Conservation (phyloP, 2,888 invertebrate species). For the Tenthredo distinguenda region DNA sequence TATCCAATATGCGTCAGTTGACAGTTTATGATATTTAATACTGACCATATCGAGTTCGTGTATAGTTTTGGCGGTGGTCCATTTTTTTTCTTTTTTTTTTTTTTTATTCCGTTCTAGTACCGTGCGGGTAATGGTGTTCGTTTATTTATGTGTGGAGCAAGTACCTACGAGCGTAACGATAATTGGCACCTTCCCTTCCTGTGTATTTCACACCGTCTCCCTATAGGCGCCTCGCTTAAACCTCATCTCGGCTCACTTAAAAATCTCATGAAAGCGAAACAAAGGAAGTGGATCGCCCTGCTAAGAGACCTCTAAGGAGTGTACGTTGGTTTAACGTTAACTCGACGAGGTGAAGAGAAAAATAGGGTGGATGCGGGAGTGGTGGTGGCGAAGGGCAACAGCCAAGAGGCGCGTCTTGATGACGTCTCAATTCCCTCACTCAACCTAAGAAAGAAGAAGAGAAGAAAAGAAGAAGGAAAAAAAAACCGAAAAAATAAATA, state of each 20-base stretch:
- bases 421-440: constrained; percentile 73
- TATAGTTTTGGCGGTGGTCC: background rate
- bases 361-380: constrained; percentile 21
- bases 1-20: background rate
- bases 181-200: constrained; percentile 31
- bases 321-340: constrained; percentile 69
- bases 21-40: constrained; percentile 29
- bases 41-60: background rate
- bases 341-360: constrained; percentile 54
- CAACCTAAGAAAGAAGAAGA: constrained; percentile 65
- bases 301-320: constrained; percentile 57
- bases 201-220: constrained; percentile 34
- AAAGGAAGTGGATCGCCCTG: constrained; percentile 66
- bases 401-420: constrained; percentile 66
- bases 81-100: background rate
- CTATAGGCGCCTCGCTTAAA: constrained; percentile 59
- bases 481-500: constrained; percentile 41
- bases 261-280: constrained; percentile 75
- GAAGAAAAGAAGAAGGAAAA: constrained; percentile 53
- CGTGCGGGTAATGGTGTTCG: background rate
- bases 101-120: background rate
- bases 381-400: constrained; percentile 18
- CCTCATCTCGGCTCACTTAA: constrained; percentile 73
- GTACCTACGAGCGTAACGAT: constrained; percentile 41
- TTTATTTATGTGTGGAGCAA: constrained; percentile 10